phyloP scores from a whole-genome alignment of 2,113 vertebrate genomes.

The Actinemys pallida region DNA sequence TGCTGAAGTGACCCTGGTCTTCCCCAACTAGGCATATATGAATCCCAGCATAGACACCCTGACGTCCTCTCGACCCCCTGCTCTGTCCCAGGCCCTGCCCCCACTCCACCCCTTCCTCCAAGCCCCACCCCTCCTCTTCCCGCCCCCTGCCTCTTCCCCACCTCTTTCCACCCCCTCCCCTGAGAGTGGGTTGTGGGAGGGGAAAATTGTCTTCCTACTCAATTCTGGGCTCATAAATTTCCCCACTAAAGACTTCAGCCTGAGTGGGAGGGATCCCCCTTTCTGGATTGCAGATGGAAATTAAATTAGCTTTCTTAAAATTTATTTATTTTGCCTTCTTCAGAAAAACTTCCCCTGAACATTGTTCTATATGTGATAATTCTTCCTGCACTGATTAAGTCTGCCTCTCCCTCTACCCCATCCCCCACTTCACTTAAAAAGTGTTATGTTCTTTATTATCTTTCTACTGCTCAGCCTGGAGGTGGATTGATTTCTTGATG shows the following conservation, averaged over 20 bases:
- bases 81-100: too few species aligned
- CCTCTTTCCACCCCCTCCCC: too few species aligned
- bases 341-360: slow-evolving; percentile 21
- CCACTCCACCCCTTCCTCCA: too few species aligned
- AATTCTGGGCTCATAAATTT: not conserved
- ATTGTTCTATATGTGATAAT: not conserved
- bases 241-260: not conserved
- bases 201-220: not conserved
- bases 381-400: slow-evolving; percentile 34
- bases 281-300: slow-evolving; percentile 31
- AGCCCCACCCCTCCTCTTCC: too few species aligned
- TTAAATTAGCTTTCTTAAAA: slow-evolving; percentile 7
- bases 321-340: slow-evolving; percentile 7
- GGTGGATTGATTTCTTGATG: slow-evolving; percentile 1
- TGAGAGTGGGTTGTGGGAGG: not conserved
- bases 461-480: slow-evolving; percentile 23
- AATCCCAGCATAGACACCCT: not conserved
- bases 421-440: not conserved
- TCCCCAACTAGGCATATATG: not conserved
- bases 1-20: not conserved
- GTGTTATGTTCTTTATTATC: not conserved
- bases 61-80: too few species aligned
- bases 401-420: not conserved
- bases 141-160: too few species aligned
- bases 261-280: slow-evolving; percentile 11